Percentiles rank a stretch among this genome's conserved stretches.
phyloP scores from a whole-genome alignment of 2,797 vertebrate species.

The Ciconia nigra region DNA sequence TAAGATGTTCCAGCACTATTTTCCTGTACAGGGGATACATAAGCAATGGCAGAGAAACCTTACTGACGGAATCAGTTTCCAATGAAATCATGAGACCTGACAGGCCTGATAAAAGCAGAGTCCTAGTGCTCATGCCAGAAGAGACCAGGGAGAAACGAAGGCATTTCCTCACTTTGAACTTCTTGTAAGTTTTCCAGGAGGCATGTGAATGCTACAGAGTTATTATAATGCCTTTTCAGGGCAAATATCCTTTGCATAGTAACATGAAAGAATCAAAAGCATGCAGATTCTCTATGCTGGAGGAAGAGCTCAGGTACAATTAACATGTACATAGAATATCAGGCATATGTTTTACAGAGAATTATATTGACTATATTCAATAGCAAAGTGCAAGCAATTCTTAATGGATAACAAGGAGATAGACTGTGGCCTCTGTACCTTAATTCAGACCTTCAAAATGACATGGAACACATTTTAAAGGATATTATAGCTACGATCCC shows the following conservation, averaged over 20 bases:
- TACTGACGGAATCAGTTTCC: neutral
- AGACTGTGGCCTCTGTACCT: neutral
- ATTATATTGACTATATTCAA: neutral
- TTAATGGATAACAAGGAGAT: neutral
- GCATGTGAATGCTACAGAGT: neutral
- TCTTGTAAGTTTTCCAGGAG: conserved; percentile 15
- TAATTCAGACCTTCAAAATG: conserved; percentile 7
- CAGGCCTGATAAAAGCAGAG: conserved; percentile 13
- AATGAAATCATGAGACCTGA: neutral
- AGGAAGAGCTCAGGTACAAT: neutral
- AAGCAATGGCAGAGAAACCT: neutral
- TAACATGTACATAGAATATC: neutral
- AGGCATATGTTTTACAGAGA: neutral
- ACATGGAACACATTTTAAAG: neutral
- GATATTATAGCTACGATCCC: neutral
- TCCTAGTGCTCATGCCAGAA: neutral
- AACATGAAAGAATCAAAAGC: conserved; percentile 31
- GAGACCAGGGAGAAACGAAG: neutral
- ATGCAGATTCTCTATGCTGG: neutral
- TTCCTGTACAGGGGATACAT: neutral
- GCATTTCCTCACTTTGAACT: conserved; percentile 37
- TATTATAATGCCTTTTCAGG: conserved; percentile 9
- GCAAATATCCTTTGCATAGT: neutral
- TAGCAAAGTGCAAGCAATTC: neutral
- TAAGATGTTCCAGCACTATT: neutral